Evolutionary conservation across 2,113 vertebrate genomes (phyloP).

Genomic region (Hyaena hyaena): DNA sequence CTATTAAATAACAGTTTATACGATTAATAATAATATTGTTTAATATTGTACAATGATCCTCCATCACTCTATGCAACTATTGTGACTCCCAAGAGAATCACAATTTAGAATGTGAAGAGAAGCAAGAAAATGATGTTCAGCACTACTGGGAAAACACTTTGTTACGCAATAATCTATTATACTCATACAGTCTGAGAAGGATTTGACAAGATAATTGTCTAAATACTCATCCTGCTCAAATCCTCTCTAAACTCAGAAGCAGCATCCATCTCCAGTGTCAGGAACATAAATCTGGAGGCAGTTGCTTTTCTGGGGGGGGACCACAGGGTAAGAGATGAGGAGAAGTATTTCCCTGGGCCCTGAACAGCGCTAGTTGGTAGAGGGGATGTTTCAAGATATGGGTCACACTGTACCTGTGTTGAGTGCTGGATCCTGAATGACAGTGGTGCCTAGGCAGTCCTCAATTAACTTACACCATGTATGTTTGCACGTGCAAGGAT

Average conservation of each 20-base stretch:
- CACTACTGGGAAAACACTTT: background rate
- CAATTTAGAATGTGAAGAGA: background rate
- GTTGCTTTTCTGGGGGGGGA: background rate
- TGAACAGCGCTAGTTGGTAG: background rate
- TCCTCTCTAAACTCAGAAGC: background rate
- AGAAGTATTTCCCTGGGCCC: background rate
- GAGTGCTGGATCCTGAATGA: background rate
- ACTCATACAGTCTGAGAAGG: background rate
- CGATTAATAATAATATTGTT: background rate
- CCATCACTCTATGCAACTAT: background rate
- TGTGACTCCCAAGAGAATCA: background rate
- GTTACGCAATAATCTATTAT: background rate
- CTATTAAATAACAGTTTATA: background rate
- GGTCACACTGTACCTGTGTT: background rate
- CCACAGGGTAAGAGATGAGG: background rate
- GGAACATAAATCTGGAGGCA: background rate
- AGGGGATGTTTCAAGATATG: background rate
- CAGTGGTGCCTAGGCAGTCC: background rate
- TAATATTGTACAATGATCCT: background rate
- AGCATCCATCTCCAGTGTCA: background rate
- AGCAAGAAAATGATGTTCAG: background rate
- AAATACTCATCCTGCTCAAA: background rate
- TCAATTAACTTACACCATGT: background rate
- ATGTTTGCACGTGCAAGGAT: background rate
- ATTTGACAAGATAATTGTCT: background rate